phyloP scores from a whole-genome alignment of 2,888 invertebrate genomes.

The Panorpa germanica region DNA sequence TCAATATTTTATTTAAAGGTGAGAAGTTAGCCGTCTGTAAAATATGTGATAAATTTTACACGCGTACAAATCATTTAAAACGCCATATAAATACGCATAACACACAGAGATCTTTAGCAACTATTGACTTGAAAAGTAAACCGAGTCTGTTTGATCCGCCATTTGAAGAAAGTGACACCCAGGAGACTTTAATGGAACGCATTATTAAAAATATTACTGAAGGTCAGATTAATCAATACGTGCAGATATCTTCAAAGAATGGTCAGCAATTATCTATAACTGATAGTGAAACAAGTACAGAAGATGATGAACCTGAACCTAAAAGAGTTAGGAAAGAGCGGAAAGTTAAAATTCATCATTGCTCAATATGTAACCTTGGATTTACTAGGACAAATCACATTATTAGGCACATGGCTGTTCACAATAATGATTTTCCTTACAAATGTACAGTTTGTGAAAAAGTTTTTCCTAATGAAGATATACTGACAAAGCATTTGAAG shows the following conservation, averaged over 20 bases:
- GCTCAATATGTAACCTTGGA: constrained; percentile 22
- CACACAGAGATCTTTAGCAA: background rate
- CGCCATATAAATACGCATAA: background rate
- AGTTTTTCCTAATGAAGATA: constrained; percentile 29
- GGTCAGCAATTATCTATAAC: constrained; percentile 20
- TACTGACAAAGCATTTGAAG: constrained; percentile 31
- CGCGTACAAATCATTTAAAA: background rate
- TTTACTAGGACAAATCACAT: constrained; percentile 22
- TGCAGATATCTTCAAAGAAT: no score
- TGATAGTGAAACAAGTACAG: constrained; percentile 23
- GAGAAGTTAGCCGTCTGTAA: constrained; percentile 4
- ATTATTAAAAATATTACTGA: background rate
- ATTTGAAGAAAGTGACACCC: background rate
- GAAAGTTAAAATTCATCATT: constrained; percentile 18
- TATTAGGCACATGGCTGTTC: constrained; percentile 22
- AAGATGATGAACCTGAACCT: constrained; percentile 11
- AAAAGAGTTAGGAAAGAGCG: constrained; percentile 7
- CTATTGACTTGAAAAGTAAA: background rate
- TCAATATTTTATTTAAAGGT: constrained; percentile 3
- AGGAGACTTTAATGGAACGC: no score
- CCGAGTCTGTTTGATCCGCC: background rate
- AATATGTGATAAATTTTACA: constrained; percentile 3
- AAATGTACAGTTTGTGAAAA: constrained; percentile 32
- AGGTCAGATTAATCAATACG: background rate
- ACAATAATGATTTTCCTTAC: constrained; percentile 29